A percentile compares a stretch with the other conserved stretches of the same genome.
phyloP scores from a whole-genome alignment of 2,113 vertebrate species.

The Pedionomus torquatus region DNA sequence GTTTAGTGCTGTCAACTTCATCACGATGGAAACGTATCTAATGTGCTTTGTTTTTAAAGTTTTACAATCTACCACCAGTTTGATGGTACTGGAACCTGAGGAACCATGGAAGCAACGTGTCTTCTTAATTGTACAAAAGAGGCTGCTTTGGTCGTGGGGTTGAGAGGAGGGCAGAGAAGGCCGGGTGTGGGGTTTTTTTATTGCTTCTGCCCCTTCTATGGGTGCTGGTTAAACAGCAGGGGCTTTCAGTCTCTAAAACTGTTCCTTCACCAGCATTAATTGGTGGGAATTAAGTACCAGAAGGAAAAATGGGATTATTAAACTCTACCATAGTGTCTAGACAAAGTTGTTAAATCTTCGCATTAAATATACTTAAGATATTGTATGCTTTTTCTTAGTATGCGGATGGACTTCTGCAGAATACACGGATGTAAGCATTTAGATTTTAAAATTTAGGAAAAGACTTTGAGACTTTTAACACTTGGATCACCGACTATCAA shows the following conservation, averaged over 20 bases:
- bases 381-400: background rate
- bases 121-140: background rate
- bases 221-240: background rate
- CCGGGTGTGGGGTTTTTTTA: background rate
- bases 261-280: background rate
- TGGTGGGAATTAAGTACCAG: background rate
- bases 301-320: background rate
- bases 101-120: background rate
- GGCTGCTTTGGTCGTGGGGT: background rate
- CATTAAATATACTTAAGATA: background rate
- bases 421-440: rapidly evolving
- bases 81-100: background rate
- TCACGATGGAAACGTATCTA: background rate
- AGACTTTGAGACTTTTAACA: background rate
- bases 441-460: background rate
- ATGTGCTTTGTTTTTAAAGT: background rate
- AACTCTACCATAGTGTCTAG: background rate
- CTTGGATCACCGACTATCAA: background rate
- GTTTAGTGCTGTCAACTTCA: background rate
- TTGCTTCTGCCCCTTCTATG: background rate
- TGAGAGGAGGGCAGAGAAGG: background rate
- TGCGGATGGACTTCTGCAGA: background rate
- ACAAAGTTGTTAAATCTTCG: background rate
- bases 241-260: background rate
- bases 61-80: background rate